Evolutionary conservation across 2,797 vertebrate species (phyloP).

Genomic region (Calcarius lapponicus): DNA sequence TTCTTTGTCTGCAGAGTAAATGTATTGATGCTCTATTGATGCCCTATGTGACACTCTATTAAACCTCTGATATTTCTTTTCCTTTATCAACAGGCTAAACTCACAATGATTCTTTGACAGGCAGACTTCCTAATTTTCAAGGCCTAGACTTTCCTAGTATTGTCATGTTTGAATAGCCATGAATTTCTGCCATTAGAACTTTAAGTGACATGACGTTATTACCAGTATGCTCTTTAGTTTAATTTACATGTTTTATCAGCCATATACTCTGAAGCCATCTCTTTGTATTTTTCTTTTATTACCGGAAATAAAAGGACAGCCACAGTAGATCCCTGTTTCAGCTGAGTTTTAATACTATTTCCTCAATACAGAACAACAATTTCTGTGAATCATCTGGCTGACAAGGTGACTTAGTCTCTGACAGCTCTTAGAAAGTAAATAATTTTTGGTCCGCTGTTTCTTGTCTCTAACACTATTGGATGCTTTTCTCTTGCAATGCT

Average conservation of each 20-base stretch:
- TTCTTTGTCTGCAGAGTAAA: neutral
- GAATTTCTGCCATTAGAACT: neutral
- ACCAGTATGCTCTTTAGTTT: neutral
- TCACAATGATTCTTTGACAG: neutral
- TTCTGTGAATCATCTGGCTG: neutral
- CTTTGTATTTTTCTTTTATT: slow-evolving; percentile 43
- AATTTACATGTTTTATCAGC: slow-evolving; percentile 20
- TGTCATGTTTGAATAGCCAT: neutral
- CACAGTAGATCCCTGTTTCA: neutral
- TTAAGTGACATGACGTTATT: slow-evolving; percentile 7
- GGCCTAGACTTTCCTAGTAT: neutral
- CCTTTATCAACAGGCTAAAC: neutral
- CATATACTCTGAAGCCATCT: slow-evolving; percentile 5
- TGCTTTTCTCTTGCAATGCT: neutral
- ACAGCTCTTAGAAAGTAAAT: neutral
- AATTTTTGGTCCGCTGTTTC: neutral
- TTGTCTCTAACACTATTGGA: neutral
- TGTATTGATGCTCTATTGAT: neutral
- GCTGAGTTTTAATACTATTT: neutral
- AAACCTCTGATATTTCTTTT: neutral
- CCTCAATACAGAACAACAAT: neutral
- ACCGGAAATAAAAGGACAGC: neutral
- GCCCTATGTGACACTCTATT: neutral
- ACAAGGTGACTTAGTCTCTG: neutral
- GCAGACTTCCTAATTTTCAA: neutral